Evolutionary conservation across 2,113 vertebrate species (phyloP).

Genomic region (Sphyrna mokarran): DNA sequence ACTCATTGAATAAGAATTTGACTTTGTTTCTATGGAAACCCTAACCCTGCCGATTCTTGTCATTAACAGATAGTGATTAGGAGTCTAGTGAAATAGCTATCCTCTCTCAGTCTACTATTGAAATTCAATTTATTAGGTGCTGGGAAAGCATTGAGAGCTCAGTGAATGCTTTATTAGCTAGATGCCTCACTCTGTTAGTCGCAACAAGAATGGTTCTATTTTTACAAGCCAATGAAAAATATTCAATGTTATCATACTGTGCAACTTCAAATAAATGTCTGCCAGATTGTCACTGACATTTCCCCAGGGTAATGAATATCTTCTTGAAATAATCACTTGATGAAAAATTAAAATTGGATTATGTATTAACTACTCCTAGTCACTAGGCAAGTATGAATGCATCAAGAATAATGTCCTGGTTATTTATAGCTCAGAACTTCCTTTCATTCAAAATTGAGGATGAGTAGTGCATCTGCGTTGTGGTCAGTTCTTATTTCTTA

Average conservation of each 20-base stretch:
- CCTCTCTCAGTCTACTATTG: background rate
- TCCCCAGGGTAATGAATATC: conserved; percentile 29
- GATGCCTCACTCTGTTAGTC: background rate
- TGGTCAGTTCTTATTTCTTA: background rate
- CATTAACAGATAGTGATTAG: conserved; percentile 9
- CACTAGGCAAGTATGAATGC: background rate
- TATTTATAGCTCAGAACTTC: background rate
- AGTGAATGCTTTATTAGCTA: conserved; percentile 4
- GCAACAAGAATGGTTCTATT: background rate
- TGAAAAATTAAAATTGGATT: conserved; percentile 32
- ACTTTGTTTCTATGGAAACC: background rate
- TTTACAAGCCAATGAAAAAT: conserved; percentile 18
- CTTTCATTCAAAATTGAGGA: background rate
- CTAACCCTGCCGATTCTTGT: background rate
- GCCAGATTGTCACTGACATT: background rate
- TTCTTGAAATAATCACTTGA: conserved; percentile 26
- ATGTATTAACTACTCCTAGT: background rate
- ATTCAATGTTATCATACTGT: background rate
- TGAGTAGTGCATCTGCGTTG: background rate
- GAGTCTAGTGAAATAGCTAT: background rate
- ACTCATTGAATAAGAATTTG: conserved; percentile 12
- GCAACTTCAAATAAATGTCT: background rate
- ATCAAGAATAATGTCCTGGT: background rate
- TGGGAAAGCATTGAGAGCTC: background rate
- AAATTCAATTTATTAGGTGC: background rate